These are phyloP conservation scores for Apolygus lucorum DNA, from an alignment of 1,140 invertebrate genomes.

Conservation along the genomic window DNA sequence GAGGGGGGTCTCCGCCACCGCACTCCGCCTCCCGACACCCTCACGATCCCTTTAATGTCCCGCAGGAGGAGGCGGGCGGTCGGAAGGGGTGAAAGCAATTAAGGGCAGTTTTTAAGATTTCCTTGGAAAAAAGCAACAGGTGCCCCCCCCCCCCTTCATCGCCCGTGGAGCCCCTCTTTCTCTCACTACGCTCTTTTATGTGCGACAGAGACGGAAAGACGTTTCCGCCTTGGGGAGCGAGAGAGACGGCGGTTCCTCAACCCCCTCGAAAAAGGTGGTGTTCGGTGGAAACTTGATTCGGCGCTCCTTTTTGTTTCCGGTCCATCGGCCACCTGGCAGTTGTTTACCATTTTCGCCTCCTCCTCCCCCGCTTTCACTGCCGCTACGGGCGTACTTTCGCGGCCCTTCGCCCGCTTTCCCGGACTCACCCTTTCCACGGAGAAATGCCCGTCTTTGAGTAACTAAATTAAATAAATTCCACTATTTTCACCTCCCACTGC, in stretches of 20 bases:
- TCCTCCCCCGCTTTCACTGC: too few species aligned
- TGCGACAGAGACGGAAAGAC: not conserved
- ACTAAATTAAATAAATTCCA: too few species aligned
- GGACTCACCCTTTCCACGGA: too few species aligned
- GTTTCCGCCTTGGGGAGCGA: not conserved
- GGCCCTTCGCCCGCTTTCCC: too few species aligned
- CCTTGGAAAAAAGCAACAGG: conserved; percentile 14
- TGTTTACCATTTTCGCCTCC: too few species aligned
- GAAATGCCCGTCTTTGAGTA: too few species aligned
- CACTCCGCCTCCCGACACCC: too few species aligned
- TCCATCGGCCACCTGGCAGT: not conserved
- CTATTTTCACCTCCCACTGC: too few species aligned
- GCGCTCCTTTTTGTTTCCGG: conserved; percentile 5
- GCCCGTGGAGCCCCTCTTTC: not conserved
- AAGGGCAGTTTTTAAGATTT: conserved; percentile 16
- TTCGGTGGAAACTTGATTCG: not conserved
- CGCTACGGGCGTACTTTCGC: too few species aligned
- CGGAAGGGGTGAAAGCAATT: conserved; percentile 9
- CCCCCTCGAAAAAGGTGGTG: not conserved
- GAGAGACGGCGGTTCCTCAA: not conserved
- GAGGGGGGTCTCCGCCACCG: not conserved
- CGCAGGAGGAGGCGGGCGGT: not conserved
- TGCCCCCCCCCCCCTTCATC: not conserved
- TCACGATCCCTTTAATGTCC: not conserved
- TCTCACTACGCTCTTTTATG: not conserved